A percentile compares a stretch with the other conserved stretches of the same genome.
Evolutionary conservation across 2,888 invertebrate species (phyloP).

Genomic region (Azorinus chamasolen): DNA sequence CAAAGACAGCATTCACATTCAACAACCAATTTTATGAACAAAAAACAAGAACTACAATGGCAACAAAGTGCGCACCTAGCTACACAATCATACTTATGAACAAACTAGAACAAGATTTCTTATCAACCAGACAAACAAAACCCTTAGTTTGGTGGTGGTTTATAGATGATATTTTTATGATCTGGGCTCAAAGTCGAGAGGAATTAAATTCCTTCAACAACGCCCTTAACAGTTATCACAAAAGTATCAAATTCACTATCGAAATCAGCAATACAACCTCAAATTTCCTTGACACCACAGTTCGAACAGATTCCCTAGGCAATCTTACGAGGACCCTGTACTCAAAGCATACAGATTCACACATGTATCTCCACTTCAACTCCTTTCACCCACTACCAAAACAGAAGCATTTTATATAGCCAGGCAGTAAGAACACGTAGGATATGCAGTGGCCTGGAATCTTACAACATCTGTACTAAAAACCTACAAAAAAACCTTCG

Average conservation of each 20-base stretch:
- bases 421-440: conserved; percentile 4
- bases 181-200: conserved; percentile 22
- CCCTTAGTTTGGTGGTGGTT: conserved; percentile 37
- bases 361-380: conserved; percentile 9
- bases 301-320: background rate
- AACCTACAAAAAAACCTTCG: background rate
- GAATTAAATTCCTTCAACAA: conserved; percentile 12
- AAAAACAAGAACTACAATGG: no score
- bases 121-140: no score
- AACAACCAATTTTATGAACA: no score
- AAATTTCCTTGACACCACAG: conserved; percentile 18
- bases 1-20: no score
- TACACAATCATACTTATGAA: no score
- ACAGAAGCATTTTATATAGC: background rate
- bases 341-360: conserved; percentile 15
- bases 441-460: background rate
- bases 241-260: conserved; percentile 30
- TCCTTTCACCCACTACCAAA: background rate
- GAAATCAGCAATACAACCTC: conserved; percentile 10
- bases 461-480: background rate
- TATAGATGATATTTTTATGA: conserved; percentile 54
- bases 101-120: no score
- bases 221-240: conserved; percentile 13
- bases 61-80: no score
- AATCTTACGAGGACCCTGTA: conserved; percentile 8